Evolutionary conservation across 2,797 vertebrate genomes (phyloP).

Genomic region (Acanthopagrus latus): DNA sequence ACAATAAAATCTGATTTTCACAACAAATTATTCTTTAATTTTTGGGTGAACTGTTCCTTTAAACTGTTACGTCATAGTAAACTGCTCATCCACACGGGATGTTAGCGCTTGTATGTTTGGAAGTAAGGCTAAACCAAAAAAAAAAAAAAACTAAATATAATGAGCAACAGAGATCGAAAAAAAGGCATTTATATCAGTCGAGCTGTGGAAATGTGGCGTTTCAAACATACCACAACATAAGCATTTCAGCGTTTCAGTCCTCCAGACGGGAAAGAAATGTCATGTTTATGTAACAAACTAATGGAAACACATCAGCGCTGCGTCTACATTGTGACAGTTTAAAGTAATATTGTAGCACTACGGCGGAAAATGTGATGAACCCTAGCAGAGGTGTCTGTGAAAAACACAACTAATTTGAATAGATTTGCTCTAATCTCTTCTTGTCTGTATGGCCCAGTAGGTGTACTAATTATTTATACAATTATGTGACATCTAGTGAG

Average conservation of each 20-base stretch:
- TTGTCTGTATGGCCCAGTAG: not conserved
- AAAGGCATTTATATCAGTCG: slow-evolving; percentile 21
- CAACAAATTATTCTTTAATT: no score
- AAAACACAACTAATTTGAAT: slow-evolving; percentile 3
- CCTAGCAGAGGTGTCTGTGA: not conserved
- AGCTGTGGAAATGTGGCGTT: slow-evolving; percentile 15
- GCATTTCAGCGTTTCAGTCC: not conserved
- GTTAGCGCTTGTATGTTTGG: slow-evolving; percentile 12
- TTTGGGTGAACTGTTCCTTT: no score
- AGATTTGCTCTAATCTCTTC: not conserved
- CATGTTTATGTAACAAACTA: slow-evolving; percentile 5
- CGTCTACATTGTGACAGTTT: not conserved
- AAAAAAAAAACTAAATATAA: no score
- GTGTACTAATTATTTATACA: slow-evolving; percentile 2
- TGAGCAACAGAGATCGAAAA: slow-evolving; percentile 18
- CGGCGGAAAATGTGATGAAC: not conserved
- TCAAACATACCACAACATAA: slow-evolving; percentile 5
- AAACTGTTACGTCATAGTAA: not conserved
- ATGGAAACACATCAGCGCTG: not conserved
- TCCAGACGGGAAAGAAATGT: not conserved
- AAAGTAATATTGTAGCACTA: slow-evolving; percentile 1
- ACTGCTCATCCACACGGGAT: not conserved
- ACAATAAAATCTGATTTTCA: no score
- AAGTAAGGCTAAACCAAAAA: slow-evolving; percentile 1
- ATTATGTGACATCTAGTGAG: not conserved